These are phyloP conservation scores for Glandiceps talaboti DNA, from an alignment of 53 echinoderm and acorn worm species.

Conservation along the genomic window DNA sequence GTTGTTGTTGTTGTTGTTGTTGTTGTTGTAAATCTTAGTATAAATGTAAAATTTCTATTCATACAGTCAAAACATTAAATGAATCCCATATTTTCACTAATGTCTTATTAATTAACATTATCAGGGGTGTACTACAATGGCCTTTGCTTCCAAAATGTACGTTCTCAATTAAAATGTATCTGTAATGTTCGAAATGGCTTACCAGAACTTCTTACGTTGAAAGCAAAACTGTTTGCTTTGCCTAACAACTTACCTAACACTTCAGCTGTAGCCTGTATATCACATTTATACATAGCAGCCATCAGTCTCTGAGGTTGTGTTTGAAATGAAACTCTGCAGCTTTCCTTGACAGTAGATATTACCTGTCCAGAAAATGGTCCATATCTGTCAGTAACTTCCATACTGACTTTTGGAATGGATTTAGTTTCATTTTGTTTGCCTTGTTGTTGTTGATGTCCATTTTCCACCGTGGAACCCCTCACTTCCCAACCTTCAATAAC, in stretches of 20 bases:
- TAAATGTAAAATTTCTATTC: no score
- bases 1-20: no score
- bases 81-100: no score
- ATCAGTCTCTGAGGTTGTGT: constrained; percentile 77
- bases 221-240: background rate
- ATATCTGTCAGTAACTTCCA: constrained; percentile 11
- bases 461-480: constrained; percentile 5
- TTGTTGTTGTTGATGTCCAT: background rate
- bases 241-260: constrained; percentile 55
- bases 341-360: constrained; percentile 89
- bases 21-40: no score
- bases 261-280: constrained; percentile 90
- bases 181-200: no score
- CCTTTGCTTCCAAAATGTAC: no score
- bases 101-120: no score
- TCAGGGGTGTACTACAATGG: no score
- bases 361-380: constrained; percentile 94
- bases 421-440: background rate
- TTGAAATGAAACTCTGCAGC: constrained; percentile 71
- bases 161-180: no score
- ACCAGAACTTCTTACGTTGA: no score
- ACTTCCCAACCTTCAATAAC: constrained; percentile 59
- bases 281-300: constrained; percentile 97
- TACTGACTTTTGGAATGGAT: background rate
- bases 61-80: no score